Base-by-base conservation (phyloP, 92 coral and sea anemone species). In the Hydrozoanthus gracilis region DNA sequence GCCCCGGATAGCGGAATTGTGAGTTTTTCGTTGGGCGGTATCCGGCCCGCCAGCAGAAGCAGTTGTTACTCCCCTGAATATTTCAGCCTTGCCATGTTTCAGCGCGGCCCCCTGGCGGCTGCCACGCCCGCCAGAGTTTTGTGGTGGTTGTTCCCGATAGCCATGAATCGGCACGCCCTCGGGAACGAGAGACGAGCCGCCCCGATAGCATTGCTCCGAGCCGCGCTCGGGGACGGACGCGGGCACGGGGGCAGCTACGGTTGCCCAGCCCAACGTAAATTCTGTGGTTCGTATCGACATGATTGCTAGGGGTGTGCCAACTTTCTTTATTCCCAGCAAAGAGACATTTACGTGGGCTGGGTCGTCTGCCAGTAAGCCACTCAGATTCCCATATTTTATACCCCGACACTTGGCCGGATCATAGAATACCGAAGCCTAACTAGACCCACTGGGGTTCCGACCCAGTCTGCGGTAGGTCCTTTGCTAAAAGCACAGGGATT, bases 101-200 rank as follows among this genome's bases (percentile, higher is more conserved):
- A 64, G 69, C 69, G 69, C 69, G 69, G 69, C 69, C 69, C 69
- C 69, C 69, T 64, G 69, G 69, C 69, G 69, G 69, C 69, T 64
- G 69, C 69, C 69, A 64, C 69, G 69, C 69, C 69, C 69, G 69
- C 69, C 69, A 64, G 69, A 64, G 69, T 64, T 64, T 64, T n/a
- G 69, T 64, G 69, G 69, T 64, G 69, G 69, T 64, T 64, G 69
- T n/a, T 64, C 69, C 69, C 69, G 69, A 64, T 64, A 64, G 69
- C 69, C 69, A 64, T 64, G 69, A 64, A 64, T 64, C 69, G 69
- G 69, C 69, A 64, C 69, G 69, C 69, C 69, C 69, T 64, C 69
- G 69, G 69, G 69, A 64, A 64, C 69, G 69, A 64, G 69, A 64
- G 69, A 64, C 69, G 69, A 64, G 69, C 69, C 69, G 69, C 69